Evolutionary conservation across 2,888 invertebrate species (phyloP), one percentile per base, ranked within the genome.

Genomic region (Vanessa cardui): DNA sequence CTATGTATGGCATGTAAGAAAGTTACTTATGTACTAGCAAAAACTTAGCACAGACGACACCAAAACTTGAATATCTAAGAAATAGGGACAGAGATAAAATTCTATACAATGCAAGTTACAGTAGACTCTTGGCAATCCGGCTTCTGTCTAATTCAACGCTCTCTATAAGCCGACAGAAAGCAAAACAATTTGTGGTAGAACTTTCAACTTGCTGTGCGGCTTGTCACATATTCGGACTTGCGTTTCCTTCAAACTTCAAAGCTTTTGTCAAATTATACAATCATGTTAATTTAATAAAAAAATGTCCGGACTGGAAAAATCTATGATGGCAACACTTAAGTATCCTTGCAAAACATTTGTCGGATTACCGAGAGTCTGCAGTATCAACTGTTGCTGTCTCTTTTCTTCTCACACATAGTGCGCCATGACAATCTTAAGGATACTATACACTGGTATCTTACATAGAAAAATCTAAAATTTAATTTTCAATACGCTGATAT

Each of bases 361-460:
- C 39, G 39, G 39, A 39, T 39, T 39, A 39, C 4, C 39, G 12
- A 39, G 12, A 12, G 18, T 47, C 6, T 47, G 18, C 18, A n/a
- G n/a, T 39, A 47, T 47, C 12, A 26, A 56, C 33, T 39, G 33
- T 39, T 33, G 33, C 56, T 39, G 33, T 56, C 56, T 56, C 56
- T 56, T 56, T 56, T 56, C 20, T n/a, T 20, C 33, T 56, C 9
- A 54, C 26, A 54, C 7, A 56, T 12, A 39, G 21, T 16, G 21
- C 15, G 39, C 39, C 39, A 56, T 56, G 56, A 39, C 33, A 56
- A 18, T 9, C 16, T 56, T 33, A 56, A 56, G 33, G 33, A 63
- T 76, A 78, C 75, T 78, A 78, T 81, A 82, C 82, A 84, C 80
- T 83, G 82, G 81, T 80, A 74, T 69, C 72, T 64, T 63, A 31